Evolutionary conservation across 92 coral and sea anemone genomes (phyloP).

Genomic region (Porites divaricata): DNA sequence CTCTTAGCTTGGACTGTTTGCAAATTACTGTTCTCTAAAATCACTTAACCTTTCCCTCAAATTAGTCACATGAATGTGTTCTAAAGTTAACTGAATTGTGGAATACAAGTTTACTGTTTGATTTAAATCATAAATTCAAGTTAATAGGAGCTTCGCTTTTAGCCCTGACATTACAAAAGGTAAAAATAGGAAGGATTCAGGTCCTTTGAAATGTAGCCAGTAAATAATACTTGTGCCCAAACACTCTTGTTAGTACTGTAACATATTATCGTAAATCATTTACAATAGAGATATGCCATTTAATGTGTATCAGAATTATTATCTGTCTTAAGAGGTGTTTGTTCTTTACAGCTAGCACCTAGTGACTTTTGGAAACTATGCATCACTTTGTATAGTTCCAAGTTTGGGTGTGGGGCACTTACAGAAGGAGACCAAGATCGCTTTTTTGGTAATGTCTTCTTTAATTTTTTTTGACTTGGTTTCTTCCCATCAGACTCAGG

Average conservation of each 20-base stretch:
- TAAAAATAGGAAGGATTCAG: constrained; percentile 5
- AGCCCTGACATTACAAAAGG: not conserved
- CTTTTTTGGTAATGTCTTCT: constrained; percentile 40
- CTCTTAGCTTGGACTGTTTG: no score
- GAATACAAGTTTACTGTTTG: no score
- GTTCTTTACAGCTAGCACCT: constrained; percentile 45
- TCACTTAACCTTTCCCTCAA: no score
- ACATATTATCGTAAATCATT: not conserved
- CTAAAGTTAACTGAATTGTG: no score
- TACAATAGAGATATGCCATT: not conserved
- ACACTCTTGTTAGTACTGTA: constrained; percentile 14
- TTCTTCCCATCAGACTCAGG: constrained; percentile 25
- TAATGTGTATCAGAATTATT: constrained; percentile 36
- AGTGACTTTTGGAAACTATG: constrained; percentile 59
- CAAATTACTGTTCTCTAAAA: no score
- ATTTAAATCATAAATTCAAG: no score
- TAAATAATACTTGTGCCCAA: constrained; percentile 22
- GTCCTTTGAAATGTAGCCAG: constrained; percentile 31
- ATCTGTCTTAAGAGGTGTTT: constrained; percentile 11
- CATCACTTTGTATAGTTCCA: constrained; percentile 53
- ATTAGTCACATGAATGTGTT: no score
- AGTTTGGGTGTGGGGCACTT: constrained; percentile 37
- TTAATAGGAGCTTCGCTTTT: no score
- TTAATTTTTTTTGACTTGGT: constrained; percentile 37
- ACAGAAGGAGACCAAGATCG: constrained; percentile 37